Evolutionary conservation across 2,113 vertebrate species (phyloP), one percentile per base, ranked within the genome.

Genomic region (Stictonetta naevosa): DNA sequence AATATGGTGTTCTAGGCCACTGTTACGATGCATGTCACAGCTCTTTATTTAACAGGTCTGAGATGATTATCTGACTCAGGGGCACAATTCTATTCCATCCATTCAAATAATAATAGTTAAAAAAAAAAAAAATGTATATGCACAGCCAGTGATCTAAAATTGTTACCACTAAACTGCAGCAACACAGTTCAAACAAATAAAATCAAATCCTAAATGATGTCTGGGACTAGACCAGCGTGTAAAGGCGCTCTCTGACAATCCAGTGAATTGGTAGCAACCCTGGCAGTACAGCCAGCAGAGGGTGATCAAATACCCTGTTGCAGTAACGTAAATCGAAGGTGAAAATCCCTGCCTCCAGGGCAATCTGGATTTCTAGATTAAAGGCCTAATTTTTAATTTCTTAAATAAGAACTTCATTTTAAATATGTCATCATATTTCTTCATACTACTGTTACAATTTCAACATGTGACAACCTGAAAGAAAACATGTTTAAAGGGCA

Each of bases 11-110:
- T 83, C 93, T 92, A 97, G 92, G 77, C 80, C 77, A 84, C 83
- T 87, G 87, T 94, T 95, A 94, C 7, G 52, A 95, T 93, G 91
- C 89, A 67, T 90, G 96, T 95, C 92, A 96, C 72, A 95, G 85
- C 72, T 88, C 83, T 63, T 93, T 93, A 95, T 67, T 94, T 95
- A 97, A 93, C 5, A 3, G 83, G 68, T 84, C 83, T 95, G 87
- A 91, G 81, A 95, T 79, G 83, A 92, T 94, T 92, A 78, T 84
- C 56, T 86, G 76, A 86, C 81, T 91, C 73, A 73, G 71, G 20
- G 96, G 90, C 77, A 92, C 78, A 91, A 77, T 92, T 87, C 80
- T 94, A 40, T 82, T 82, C 90, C 66, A 90, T 91, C 85, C 81
- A 73, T 50, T 93, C 6, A 0, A 89, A 93, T 91, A 75, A 66